Evolutionary conservation across 2,888 invertebrate genomes (phyloP).

Genomic region (Eupithecia subfuscata): DNA sequence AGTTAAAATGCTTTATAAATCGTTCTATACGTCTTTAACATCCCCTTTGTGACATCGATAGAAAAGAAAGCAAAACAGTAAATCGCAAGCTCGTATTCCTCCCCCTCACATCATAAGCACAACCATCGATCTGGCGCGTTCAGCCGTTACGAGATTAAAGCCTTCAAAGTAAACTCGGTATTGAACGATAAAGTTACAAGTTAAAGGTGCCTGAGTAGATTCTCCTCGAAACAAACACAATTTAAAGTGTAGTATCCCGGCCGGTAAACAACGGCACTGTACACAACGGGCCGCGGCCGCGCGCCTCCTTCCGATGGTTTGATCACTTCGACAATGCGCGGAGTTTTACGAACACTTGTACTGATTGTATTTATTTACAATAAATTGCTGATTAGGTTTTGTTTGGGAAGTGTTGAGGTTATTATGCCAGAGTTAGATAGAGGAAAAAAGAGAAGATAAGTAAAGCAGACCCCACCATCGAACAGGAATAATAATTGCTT

Average conservation of each 20-base stretch:
- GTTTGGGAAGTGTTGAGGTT: background rate
- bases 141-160: background rate
- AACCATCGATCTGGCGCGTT: background rate
- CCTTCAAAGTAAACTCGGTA: background rate
- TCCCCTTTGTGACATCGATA: background rate
- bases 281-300: background rate
- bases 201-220: constrained; percentile 4
- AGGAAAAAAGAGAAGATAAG: background rate
- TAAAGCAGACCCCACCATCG: background rate
- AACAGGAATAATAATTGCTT: background rate
- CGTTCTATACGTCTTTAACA: background rate
- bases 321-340: background rate
- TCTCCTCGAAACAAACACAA: constrained; percentile 5
- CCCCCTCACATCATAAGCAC: background rate
- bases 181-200: constrained; percentile 1
- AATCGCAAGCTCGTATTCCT: background rate
- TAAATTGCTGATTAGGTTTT: background rate
- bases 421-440: too few species aligned
- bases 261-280: background rate
- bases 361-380: background rate
- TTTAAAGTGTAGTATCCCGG: background rate
- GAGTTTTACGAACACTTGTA: background rate
- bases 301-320: background rate
- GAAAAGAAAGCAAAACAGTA: background rate
- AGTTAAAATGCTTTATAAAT: too few species aligned